A percentile compares a stretch with the other conserved stretches of the same genome.
Evolutionary conservation across 2,888 invertebrate species (phyloP).

Genomic region (Antheraea assamensis): DNA sequence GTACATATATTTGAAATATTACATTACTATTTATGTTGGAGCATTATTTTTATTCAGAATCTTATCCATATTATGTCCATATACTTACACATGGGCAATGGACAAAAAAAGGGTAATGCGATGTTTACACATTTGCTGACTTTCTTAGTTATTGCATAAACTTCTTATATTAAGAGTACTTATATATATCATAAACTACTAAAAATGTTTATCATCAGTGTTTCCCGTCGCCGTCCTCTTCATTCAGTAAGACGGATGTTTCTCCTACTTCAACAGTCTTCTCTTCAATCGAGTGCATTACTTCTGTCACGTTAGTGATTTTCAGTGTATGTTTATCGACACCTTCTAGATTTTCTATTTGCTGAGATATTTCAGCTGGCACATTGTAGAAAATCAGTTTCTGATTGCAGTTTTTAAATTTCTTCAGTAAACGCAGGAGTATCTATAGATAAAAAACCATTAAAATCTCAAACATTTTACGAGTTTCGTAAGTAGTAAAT

Average conservation of each 20-base stretch:
- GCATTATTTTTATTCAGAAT: not conserved
- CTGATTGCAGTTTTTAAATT: conserved; percentile 76
- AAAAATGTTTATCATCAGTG: not conserved
- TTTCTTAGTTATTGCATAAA: not conserved
- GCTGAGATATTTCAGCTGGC: conserved; percentile 39
- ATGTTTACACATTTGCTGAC: not conserved
- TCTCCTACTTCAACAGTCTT: conserved; percentile 12
- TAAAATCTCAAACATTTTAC: not conserved
- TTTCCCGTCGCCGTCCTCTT: not conserved
- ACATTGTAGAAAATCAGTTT: conserved; percentile 77
- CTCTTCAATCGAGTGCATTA: conserved; percentile 28
- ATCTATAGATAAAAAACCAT: conserved; percentile 65
- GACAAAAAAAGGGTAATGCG: not conserved
- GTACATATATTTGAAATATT: not conserved
- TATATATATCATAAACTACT: not conserved
- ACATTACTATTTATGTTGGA: too few species aligned
- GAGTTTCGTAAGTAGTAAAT: not conserved
- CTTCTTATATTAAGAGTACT: not conserved
- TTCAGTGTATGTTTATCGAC: conserved; percentile 45
- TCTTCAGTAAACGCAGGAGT: conserved; percentile 80
- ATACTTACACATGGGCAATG: not conserved
- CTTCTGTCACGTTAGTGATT: conserved; percentile 28
- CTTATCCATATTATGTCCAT: too few species aligned
- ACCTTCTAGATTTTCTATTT: conserved; percentile 42
- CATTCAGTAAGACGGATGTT: conserved; percentile 3